phyloP scores from a whole-genome alignment of 2,113 vertebrate genomes.

The Albula glossodonta region DNA sequence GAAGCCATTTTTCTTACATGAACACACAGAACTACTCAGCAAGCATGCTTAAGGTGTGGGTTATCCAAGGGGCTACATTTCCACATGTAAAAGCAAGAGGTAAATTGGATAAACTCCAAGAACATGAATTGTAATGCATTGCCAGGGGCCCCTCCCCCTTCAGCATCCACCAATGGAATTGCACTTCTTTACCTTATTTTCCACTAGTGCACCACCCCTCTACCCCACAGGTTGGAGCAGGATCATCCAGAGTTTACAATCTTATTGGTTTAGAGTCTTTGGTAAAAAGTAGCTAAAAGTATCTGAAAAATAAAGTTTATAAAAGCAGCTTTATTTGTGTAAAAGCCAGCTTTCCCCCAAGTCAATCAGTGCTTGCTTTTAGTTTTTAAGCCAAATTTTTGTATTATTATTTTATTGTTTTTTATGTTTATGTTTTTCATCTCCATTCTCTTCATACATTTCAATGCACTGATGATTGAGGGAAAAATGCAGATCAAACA shows the following conservation, averaged over 20 bases:
- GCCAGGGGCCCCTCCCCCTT: background rate
- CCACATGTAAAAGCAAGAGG: background rate
- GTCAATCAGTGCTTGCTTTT: slow-evolving; percentile 33
- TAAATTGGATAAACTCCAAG: too few species aligned
- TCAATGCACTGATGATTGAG: slow-evolving; percentile 35
- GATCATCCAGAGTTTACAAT: background rate
- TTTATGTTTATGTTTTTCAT: slow-evolving; percentile 21
- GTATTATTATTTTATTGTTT: background rate
- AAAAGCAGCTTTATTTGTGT: slow-evolving; percentile 20
- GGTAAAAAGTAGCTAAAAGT: background rate
- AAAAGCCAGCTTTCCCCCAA: slow-evolving; percentile 28
- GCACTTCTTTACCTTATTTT: background rate
- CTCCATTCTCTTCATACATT: slow-evolving; percentile 22
- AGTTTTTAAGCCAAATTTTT: background rate
- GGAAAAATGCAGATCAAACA: slow-evolving; percentile 49
- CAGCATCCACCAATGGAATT: slow-evolving; percentile 6
- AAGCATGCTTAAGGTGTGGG: background rate
- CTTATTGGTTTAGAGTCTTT: background rate
- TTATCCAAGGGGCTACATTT: background rate
- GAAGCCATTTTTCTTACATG: background rate
- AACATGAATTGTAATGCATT: background rate
- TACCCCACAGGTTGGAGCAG: background rate
- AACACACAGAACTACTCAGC: background rate
- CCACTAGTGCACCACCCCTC: background rate
- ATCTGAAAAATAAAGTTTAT: background rate